Evolutionary conservation across 2,113 vertebrate species (phyloP).

Genomic region (Caranx ignobilis): DNA sequence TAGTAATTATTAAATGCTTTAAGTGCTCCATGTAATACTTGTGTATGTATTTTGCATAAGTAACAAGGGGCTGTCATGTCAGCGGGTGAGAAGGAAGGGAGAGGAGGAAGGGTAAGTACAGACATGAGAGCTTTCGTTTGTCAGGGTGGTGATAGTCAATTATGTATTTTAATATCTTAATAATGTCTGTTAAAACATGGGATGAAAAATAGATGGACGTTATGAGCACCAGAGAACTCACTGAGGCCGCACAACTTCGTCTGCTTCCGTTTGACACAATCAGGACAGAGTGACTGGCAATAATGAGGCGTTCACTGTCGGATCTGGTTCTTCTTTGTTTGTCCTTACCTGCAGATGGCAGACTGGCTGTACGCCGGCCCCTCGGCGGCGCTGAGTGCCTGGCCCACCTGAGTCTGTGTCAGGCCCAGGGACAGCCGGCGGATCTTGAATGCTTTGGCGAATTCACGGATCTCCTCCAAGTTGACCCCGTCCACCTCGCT

Average conservation of each 20-base stretch:
- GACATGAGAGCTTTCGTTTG: conserved; percentile 46
- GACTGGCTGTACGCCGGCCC: conserved; percentile 99
- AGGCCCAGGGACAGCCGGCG: conserved; percentile 98
- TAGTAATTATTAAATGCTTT: conserved; percentile 86
- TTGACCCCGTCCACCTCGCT: conserved; percentile 99
- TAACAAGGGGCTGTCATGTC: conserved; percentile 72
- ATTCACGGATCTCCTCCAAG: conserved; percentile 99
- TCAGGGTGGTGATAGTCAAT: conserved; percentile 58
- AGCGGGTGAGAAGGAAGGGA: conserved; percentile 19
- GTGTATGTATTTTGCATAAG: conserved; percentile 84
- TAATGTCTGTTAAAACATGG: conserved; percentile 62
- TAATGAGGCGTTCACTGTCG: neutral
- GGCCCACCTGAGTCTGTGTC: conserved; percentile 99
- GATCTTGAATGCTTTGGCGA: conserved; percentile 99
- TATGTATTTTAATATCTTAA: conserved; percentile 76
- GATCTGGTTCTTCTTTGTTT: conserved; percentile 2
- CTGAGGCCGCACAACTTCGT: conserved; percentile 20
- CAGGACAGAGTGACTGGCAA: conserved; percentile 20
- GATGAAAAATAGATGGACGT: conserved; percentile 60
- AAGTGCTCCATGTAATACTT: conserved; percentile 83
- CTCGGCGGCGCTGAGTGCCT: conserved; percentile 97
- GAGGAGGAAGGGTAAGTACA: conserved; percentile 34
- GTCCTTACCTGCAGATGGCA: conserved; percentile 99
- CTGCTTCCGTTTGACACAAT: conserved; percentile 51
- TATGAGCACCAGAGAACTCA: conserved; percentile 51